These are phyloP conservation scores for Hofmannophila pseudospretella DNA, from an alignment of 2,888 invertebrate species.

Conservation along the genomic window DNA sequence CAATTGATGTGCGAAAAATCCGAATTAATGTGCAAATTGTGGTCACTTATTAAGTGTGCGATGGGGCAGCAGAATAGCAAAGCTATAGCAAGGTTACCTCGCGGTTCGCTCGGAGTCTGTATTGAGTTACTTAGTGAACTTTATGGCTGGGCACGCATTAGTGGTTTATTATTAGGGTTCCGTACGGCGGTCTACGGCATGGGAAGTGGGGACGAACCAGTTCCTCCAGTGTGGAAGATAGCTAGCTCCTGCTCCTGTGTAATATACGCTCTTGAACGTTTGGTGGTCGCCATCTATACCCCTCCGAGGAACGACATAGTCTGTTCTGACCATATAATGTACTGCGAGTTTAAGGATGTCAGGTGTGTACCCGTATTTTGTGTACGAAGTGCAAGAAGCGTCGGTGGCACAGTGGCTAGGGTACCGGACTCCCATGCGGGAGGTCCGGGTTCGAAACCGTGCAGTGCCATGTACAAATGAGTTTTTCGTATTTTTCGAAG, in stretches of 20 bases:
- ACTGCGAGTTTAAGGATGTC: slow-evolving; percentile 87
- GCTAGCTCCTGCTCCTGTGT: slow-evolving; percentile 90
- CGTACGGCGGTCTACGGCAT: slow-evolving; percentile 89
- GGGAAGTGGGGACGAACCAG: slow-evolving; percentile 84
- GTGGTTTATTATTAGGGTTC: not conserved
- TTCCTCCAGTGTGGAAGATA: slow-evolving; percentile 85
- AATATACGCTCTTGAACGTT: slow-evolving; percentile 88
- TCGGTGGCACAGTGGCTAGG: too few species aligned
- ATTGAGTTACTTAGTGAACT: slow-evolving; percentile 5
- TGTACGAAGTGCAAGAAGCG: too few species aligned
- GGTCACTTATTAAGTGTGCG: slow-evolving; percentile 3
- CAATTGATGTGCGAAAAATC: too few species aligned
- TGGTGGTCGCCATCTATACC: slow-evolving; percentile 88
- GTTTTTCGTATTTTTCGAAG: too few species aligned
- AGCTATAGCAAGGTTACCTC: slow-evolving; percentile 25
- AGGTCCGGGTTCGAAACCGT: too few species aligned
- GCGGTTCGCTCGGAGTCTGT: slow-evolving; percentile 15
- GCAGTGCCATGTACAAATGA: too few species aligned
- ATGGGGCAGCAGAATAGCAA: slow-evolving; percentile 6
- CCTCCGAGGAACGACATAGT: slow-evolving; percentile 83
- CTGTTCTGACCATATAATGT: slow-evolving; percentile 84
- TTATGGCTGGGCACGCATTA: slow-evolving; percentile 4
- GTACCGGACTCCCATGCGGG: too few species aligned
- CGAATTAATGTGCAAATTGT: not conserved
- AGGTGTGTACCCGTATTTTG: too few species aligned